These are phyloP conservation scores for Ethmia dodecea DNA, from an alignment of 2,888 invertebrate genomes.

Conservation along the genomic window DNA sequence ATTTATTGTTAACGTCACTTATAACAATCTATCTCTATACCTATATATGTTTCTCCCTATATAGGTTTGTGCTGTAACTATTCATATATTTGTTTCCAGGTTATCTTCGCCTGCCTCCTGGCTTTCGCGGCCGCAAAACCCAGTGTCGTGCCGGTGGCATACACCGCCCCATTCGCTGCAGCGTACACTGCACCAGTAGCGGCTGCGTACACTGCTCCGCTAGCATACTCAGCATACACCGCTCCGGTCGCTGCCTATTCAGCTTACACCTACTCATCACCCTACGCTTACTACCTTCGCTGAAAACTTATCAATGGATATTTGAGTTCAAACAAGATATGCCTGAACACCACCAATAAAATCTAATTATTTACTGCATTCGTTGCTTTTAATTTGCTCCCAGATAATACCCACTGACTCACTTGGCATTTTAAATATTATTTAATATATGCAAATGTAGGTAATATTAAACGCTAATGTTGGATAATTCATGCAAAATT, in stretches of 20 bases:
- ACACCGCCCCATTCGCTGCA: slow-evolving; percentile 21
- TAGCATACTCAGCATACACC: slow-evolving; percentile 33
- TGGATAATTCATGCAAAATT: too few relatives aligned
- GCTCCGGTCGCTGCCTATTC: slow-evolving; percentile 41
- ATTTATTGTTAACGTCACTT: too few relatives aligned
- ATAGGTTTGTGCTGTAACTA: too few relatives aligned
- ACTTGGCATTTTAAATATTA: too few relatives aligned
- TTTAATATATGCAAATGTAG: too few relatives aligned
- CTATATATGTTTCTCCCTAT: too few relatives aligned
- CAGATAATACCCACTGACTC: too few relatives aligned
- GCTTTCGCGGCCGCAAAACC: slow-evolving; percentile 53
- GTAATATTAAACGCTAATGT: too few relatives aligned
- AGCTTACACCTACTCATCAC: slow-evolving; percentile 42
- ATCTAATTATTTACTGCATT: not conserved
- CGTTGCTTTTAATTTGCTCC: too few relatives aligned
- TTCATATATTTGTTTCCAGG: too few relatives aligned
- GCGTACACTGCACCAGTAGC: slow-evolving; percentile 48
- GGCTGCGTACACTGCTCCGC: slow-evolving; percentile 60
- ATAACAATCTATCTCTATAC: too few relatives aligned
- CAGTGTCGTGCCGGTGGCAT: slow-evolving; percentile 30
- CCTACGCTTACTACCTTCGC: slow-evolving; percentile 39
- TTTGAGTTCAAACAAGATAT: not conserved
- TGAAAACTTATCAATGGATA: too few relatives aligned
- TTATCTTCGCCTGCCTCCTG: slow-evolving; percentile 50
- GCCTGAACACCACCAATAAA: slow-evolving; percentile 1